Evolutionary conservation across 2,113 vertebrate species (phyloP).

Genomic region (Microcebus lehilahytsara): DNA sequence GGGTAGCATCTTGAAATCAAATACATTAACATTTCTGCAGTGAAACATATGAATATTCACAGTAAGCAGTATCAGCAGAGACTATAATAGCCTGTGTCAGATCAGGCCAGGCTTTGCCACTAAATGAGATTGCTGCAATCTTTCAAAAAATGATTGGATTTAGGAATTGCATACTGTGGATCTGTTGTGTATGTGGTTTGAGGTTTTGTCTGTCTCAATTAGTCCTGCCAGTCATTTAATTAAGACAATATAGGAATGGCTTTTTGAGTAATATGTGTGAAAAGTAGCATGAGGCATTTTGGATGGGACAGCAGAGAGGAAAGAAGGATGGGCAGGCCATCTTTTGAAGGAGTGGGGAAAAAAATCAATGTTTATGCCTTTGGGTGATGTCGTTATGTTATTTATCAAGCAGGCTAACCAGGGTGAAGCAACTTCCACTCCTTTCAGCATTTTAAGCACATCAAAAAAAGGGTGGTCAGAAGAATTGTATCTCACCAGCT

Average conservation of each 20-base stretch:
- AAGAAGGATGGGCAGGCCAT: constrained; percentile 9
- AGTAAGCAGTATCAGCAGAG: background rate
- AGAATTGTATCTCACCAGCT: background rate
- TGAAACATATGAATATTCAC: constrained; percentile 59
- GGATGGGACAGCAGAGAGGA: constrained; percentile 9
- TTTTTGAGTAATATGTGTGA: constrained; percentile 9
- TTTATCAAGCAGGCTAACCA: constrained; percentile 58
- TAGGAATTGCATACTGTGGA: background rate
- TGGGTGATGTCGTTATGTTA: constrained; percentile 3
- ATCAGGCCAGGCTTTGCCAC: background rate
- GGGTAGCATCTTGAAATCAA: constrained; percentile 39
- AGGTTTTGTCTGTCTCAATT: background rate
- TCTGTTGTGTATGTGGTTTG: background rate
- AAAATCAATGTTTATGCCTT: constrained; percentile 56
- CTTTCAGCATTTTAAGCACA: constrained; percentile 38
- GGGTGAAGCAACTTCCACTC: background rate
- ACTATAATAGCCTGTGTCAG: background rate
- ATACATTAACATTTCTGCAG: constrained; percentile 47
- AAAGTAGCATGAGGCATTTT: background rate
- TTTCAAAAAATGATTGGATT: background rate
- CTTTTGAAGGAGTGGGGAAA: background rate
- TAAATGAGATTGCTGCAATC: background rate
- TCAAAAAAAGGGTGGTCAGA: constrained; percentile 38
- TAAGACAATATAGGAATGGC: background rate
- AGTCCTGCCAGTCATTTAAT: constrained; percentile 14